Evolutionary conservation across 2,888 invertebrate genomes (phyloP).

Genomic region (Tachina grossa): DNA sequence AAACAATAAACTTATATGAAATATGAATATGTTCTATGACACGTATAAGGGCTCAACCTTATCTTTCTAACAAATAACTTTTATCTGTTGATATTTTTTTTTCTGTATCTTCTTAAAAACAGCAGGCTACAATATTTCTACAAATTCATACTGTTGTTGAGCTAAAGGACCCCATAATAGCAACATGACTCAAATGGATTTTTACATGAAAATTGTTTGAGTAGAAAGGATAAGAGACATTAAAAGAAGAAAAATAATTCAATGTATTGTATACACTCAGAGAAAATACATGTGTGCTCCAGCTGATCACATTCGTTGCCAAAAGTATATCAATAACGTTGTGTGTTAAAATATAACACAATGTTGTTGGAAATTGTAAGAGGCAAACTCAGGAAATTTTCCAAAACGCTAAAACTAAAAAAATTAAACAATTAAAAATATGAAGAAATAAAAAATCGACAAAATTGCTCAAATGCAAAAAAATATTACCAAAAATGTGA

Average conservation of each 20-base stretch:
- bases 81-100: conserved; percentile 7
- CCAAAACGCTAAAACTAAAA: too few species aligned
- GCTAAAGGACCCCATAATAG: conserved; percentile 29
- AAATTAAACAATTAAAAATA: too few species aligned
- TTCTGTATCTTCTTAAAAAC: neutral
- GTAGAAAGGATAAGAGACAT: neutral
- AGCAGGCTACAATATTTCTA: conserved; percentile 16
- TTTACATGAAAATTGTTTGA: conserved; percentile 6
- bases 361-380: too few species aligned
- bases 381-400: too few species aligned
- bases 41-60: conserved; percentile 64
- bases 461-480: too few species aligned
- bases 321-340: too few species aligned
- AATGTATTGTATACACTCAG: neutral
- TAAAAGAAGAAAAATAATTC: neutral
- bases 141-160: conserved; percentile 21
- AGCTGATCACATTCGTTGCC: too few species aligned
- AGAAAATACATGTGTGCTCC: neutral
- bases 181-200: conserved; percentile 51
- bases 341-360: too few species aligned
- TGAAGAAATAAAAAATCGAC: too few species aligned
- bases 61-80: conserved; percentile 54
- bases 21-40: conserved; percentile 70
- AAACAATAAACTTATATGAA: conserved; percentile 69
- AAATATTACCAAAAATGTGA: too few species aligned